A percentile compares a stretch with the other conserved stretches of the same genome.
Conservation (phyloP, 2,888 invertebrate species). For the Tigriopus californicus region DNA sequence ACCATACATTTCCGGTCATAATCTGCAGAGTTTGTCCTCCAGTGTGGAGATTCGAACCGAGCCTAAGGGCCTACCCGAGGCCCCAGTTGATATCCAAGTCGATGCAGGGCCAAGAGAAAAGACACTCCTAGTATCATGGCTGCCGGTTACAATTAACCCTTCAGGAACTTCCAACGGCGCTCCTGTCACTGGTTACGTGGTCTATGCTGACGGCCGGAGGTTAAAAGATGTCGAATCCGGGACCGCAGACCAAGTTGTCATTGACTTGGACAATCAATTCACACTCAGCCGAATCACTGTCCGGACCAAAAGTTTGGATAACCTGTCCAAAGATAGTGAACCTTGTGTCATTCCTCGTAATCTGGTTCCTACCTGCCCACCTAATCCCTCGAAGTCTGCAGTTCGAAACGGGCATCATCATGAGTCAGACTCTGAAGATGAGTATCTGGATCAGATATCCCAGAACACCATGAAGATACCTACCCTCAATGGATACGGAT, state of each 20-base stretch:
- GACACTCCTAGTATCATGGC: conserved; percentile 94
- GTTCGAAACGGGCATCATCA: background rate
- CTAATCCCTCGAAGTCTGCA: background rate
- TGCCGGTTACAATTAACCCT: conserved; percentile 75
- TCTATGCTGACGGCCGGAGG: conserved; percentile 92
- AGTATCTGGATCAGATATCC: background rate
- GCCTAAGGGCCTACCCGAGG: conserved; percentile 35
- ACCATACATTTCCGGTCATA: background rate
- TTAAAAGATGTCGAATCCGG: conserved; percentile 81
- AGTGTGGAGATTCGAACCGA: conserved; percentile 19
- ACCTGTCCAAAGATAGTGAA: conserved; percentile 3
- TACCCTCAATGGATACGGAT: background rate
- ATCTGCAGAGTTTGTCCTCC: background rate
- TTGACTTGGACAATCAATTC: too few relatives aligned
- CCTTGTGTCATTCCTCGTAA: background rate
- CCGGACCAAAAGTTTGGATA: conserved; percentile 5
- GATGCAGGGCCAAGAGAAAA: conserved; percentile 72
- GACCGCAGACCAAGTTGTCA: conserved; percentile 37
- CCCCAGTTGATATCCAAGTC: conserved; percentile 57
- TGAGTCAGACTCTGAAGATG: background rate
- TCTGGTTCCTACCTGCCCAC: background rate
- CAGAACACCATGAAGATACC: too few relatives aligned
- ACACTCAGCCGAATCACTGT: background rate
- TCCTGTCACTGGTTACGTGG: conserved; percentile 80
- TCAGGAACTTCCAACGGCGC: conserved; percentile 33